A percentile compares a stretch with the other conserved stretches of the same genome.
Evolutionary conservation across 2,113 vertebrate genomes (phyloP).

Genomic region (Lophochroa leadbeateri): DNA sequence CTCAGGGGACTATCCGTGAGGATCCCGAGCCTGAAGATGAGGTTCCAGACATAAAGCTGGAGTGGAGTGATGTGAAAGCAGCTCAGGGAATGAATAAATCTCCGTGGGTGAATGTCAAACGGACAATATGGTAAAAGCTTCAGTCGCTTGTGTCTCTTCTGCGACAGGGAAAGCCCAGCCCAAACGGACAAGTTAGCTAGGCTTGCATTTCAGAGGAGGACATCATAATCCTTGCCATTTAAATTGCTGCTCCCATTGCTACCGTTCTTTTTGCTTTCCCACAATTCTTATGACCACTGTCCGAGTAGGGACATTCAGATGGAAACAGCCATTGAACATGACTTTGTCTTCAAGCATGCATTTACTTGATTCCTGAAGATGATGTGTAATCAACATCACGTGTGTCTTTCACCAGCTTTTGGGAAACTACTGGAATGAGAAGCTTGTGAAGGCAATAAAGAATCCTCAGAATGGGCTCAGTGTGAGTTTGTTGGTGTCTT

Average conservation of each 20-base stretch:
- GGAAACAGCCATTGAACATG: accelerated
- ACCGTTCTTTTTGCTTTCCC: neutral
- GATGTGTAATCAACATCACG: neutral
- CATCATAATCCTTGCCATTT: neutral
- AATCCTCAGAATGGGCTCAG: neutral
- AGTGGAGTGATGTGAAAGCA: conserved; percentile 87
- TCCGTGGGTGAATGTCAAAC: conserved; percentile 80
- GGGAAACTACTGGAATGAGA: neutral
- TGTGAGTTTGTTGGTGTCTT: neutral
- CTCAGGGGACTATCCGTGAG: conserved; percentile 37
- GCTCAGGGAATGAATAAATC: conserved; percentile 83
- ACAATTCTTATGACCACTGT: neutral
- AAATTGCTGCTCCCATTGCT: neutral
- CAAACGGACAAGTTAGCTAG: neutral
- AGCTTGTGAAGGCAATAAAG: conserved; percentile 24
- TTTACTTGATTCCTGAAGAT: neutral
- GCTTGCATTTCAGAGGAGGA: neutral
- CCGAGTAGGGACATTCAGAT: accelerated
- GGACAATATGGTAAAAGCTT: conserved; percentile 72
- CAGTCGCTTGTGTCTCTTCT: neutral
- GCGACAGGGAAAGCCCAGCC: neutral
- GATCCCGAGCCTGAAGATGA: conserved; percentile 80
- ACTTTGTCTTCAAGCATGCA: neutral
- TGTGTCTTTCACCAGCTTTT: neutral
- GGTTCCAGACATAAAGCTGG: conserved; percentile 78